These are phyloP conservation scores for Tetrax tetrax DNA, from an alignment of 2,113 vertebrate genomes.

Conservation along the genomic window DNA sequence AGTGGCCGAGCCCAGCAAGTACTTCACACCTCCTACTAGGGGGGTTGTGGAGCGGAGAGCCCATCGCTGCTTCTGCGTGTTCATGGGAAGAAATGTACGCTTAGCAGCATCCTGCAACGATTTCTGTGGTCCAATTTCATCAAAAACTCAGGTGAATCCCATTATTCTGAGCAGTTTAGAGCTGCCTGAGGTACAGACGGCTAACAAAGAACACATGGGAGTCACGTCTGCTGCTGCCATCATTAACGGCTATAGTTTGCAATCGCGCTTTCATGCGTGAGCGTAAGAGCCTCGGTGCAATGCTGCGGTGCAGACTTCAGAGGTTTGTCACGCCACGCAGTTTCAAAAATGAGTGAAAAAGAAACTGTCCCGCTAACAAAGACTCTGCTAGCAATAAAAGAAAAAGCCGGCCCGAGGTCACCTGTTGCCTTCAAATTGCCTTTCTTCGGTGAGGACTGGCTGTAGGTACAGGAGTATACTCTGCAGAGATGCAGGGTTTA, in stretches of 20 bases:
- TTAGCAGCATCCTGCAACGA: rapidly evolving
- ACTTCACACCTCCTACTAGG: not conserved
- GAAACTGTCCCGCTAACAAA: rapidly evolving
- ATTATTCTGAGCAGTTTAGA: not conserved
- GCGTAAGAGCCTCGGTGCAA: not conserved
- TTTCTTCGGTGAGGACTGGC: not conserved
- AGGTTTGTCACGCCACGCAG: not conserved
- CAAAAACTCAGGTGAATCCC: not conserved
- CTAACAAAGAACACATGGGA: not conserved
- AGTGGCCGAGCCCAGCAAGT: not conserved
- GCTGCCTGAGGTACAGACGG: not conserved
- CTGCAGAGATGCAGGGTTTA: not conserved
- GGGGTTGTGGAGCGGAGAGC: rapidly evolving
- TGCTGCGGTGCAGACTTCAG: rapidly evolving
- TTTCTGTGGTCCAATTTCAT: not conserved
- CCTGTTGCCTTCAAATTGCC: not conserved
- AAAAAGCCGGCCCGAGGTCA: not conserved
- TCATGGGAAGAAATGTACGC: rapidly evolving
- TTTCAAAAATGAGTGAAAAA: not conserved
- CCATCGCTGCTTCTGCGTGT: rapidly evolving
- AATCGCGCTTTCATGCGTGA: rapidly evolving
- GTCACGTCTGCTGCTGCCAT: not conserved
- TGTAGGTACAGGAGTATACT: not conserved
- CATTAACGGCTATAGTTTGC: not conserved
- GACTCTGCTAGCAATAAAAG: not conserved